A percentile compares a stretch with the other conserved stretches of the same genome.
phyloP scores from a whole-genome alignment of 2,797 vertebrate species.

The Poecilia wingei region DNA sequence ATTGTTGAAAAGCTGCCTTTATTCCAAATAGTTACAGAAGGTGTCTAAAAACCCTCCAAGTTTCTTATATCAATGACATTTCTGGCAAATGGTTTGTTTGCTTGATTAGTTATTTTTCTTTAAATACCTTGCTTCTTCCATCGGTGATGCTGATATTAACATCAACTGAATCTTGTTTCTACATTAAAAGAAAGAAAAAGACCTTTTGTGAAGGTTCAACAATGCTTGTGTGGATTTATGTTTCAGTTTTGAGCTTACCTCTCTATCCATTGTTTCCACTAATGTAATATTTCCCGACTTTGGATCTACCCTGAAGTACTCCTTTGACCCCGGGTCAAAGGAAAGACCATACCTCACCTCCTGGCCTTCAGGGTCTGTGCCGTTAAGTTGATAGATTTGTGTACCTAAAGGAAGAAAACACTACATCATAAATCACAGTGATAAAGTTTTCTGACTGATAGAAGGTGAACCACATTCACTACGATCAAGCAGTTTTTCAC shows the following conservation, averaged over 20 bases:
- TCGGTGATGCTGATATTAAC: conserved; percentile 94
- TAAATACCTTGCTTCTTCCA: conserved; percentile 89
- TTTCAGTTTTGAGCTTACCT: conserved; percentile 78
- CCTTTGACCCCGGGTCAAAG: conserved; percentile 88
- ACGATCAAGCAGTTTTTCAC: conserved; percentile 15
- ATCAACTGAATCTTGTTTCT: conserved; percentile 92
- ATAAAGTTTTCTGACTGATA: conserved; percentile 12
- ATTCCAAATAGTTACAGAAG: not conserved
- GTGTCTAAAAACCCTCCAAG: not conserved
- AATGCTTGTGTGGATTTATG: not conserved
- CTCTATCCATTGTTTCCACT: conserved; percentile 91
- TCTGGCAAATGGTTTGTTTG: not conserved
- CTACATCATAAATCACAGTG: conserved; percentile 5
- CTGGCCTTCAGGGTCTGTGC: conserved; percentile 93
- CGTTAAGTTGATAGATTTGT: conserved; percentile 92
- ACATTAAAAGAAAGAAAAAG: conserved; percentile 25
- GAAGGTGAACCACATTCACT: conserved; percentile 26
- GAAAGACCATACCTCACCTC: conserved; percentile 88
- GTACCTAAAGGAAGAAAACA: conserved; percentile 79
- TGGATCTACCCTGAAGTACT: conserved; percentile 87
- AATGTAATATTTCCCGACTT: conserved; percentile 89
- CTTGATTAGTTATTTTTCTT: not conserved
- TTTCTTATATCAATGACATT: not conserved
- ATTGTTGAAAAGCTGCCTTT: not conserved
- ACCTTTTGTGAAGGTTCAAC: not conserved